phyloP scores from a whole-genome alignment of 2,888 invertebrate species.

The Lottia scabra region DNA sequence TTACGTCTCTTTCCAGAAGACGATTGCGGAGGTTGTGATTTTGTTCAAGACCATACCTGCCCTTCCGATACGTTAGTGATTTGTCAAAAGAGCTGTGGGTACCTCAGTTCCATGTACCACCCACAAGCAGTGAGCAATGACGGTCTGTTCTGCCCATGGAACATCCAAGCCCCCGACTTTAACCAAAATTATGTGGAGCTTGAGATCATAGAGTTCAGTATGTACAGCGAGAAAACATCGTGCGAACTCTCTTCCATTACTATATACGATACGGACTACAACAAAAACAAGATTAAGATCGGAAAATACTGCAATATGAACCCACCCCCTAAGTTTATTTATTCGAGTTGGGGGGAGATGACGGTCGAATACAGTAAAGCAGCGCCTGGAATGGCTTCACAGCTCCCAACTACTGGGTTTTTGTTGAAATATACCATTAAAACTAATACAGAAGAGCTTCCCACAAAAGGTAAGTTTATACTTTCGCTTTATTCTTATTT shows the following conservation, averaged over 20 bases:
- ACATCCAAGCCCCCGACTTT: background rate
- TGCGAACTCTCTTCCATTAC: background rate
- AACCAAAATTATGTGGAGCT: background rate
- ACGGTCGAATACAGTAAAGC: background rate
- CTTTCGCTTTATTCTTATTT: too few species aligned
- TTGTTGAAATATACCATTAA: background rate
- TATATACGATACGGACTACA: background rate
- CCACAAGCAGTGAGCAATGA: background rate
- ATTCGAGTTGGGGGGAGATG: background rate
- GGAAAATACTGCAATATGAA: background rate
- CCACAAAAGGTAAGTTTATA: too few species aligned
- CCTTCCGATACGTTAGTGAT: background rate
- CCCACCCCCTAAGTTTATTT: background rate
- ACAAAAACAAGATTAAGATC: background rate
- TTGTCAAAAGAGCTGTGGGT: background rate
- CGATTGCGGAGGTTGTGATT: background rate
- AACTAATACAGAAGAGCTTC: too few species aligned
- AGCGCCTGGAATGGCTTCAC: too few species aligned
- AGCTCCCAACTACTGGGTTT: background rate
- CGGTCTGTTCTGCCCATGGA: background rate
- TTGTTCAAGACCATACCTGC: background rate
- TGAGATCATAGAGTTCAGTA: background rate
- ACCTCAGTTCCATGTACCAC: background rate
- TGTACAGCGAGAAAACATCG: background rate
- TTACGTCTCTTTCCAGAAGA: background rate